These are phyloP conservation scores for Sterrhoptilus dennistouni DNA, from an alignment of 2,113 vertebrate species.

Conservation along the genomic window DNA sequence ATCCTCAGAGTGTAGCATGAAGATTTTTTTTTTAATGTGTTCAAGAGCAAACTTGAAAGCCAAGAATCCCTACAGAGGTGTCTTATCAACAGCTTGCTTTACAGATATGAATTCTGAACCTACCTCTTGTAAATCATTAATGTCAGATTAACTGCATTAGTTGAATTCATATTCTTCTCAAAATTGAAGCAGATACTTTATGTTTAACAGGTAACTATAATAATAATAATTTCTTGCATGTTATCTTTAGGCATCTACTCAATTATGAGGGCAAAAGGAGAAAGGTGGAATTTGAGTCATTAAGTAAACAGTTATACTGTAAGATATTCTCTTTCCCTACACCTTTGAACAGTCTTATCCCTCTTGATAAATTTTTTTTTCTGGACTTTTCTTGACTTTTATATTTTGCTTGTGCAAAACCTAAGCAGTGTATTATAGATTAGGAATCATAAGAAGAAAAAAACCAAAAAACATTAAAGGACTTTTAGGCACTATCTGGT, in stretches of 20 bases:
- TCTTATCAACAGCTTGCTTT: not conserved
- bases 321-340: not conserved
- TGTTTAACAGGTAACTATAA: not conserved
- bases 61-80: not conserved
- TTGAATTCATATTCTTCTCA: not conserved
- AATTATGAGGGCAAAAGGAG: not conserved
- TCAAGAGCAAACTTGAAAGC: not conserved
- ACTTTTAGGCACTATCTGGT: not conserved
- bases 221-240: not conserved
- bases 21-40: not conserved
- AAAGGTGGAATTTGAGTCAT: not conserved
- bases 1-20: not conserved
- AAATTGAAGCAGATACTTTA: not conserved
- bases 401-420: not conserved
- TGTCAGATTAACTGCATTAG: not conserved
- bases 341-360: not conserved
- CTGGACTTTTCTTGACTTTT: not conserved
- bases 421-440: not conserved
- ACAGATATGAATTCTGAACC: not conserved
- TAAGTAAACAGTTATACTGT: not conserved
- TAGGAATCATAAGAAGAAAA: not conserved
- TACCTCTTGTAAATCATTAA: not conserved
- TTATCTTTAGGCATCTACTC: not conserved
- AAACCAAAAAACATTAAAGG: rapidly evolving
- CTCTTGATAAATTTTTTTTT: not conserved